A percentile compares a stretch with the other conserved stretches of the same genome.
phyloP scores from a whole-genome alignment of 2,113 vertebrate genomes.

The Promerops cafer region DNA sequence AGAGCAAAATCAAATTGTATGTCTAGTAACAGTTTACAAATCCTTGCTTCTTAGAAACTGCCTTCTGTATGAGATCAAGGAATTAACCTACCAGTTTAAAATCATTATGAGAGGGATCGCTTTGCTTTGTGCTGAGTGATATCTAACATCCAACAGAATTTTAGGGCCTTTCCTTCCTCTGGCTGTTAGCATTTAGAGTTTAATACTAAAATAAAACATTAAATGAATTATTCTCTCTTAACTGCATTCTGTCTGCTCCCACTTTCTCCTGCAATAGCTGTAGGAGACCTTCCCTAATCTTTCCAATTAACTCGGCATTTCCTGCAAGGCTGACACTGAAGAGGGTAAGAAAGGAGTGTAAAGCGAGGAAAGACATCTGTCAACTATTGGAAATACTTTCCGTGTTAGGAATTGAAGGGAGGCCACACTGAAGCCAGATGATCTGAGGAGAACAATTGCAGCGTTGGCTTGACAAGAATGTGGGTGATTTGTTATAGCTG shows the following conservation, averaged over 20 bases:
- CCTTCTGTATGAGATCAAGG: neutral
- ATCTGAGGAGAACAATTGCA: constrained; percentile 42
- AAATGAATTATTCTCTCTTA: neutral
- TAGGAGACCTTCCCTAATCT: constrained; percentile 69
- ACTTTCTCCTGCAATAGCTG: constrained; percentile 56
- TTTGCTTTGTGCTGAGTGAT: constrained; percentile 10
- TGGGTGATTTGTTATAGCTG: constrained; percentile 59
- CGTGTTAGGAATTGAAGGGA: constrained; percentile 7
- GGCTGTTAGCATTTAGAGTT: neutral
- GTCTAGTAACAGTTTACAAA: constrained; percentile 8
- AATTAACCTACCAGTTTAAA: neutral
- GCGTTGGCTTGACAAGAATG: constrained; percentile 50
- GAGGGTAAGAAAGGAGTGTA: constrained; percentile 47
- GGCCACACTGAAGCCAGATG: constrained; percentile 56
- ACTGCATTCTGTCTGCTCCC: neutral
- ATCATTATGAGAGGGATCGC: neutral
- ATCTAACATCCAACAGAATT: neutral
- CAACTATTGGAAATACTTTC: constrained; percentile 65
- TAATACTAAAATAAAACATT: neutral
- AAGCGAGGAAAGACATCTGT: constrained; percentile 67
- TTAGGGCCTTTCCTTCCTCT: neutral
- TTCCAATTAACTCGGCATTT: constrained; percentile 73
- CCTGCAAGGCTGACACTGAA: constrained; percentile 56
- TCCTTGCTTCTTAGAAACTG: neutral
- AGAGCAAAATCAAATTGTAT: neutral